Conservation (phyloP, 1,140 invertebrate species). For the Drosophila auraria region DNA sequence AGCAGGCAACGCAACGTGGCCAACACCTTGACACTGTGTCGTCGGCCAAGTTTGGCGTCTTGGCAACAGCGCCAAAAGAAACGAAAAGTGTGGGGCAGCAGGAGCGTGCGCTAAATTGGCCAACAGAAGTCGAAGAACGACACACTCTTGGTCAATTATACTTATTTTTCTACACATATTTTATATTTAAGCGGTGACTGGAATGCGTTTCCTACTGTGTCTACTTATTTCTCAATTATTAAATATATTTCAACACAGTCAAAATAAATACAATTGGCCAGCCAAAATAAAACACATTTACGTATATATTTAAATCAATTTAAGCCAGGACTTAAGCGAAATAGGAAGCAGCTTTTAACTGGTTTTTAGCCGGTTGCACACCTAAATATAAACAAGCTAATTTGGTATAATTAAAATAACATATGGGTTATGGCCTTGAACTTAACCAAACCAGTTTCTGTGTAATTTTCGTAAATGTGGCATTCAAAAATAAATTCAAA, state of each 20-base stretch:
- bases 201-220: neutral
- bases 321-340: slow-evolving; percentile 14
- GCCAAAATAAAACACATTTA: neutral
- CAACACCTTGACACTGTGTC: slow-evolving; percentile 70
- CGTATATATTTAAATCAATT: neutral
- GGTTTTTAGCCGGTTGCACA: slow-evolving; percentile 6
- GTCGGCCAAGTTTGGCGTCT: slow-evolving; percentile 46
- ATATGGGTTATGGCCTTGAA: slow-evolving; percentile 35
- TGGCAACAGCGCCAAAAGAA: slow-evolving; percentile 60
- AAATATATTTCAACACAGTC: neutral
- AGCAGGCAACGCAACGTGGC: slow-evolving; percentile 58
- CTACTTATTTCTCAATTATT: neutral
- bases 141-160: slow-evolving; percentile 14
- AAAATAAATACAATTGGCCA: neutral
- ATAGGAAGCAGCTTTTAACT: slow-evolving; percentile 25
- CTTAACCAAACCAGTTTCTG: slow-evolving; percentile 17
- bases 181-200: neutral
- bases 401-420: slow-evolving; percentile 31
- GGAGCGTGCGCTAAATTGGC: neutral
- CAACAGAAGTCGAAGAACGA: slow-evolving; percentile 4
- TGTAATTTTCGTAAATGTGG: slow-evolving; percentile 11
- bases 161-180: neutral
- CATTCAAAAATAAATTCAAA: neutral
- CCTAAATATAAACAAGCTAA: slow-evolving; percentile 18
- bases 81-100: slow-evolving; percentile 18